Conservation (phyloP, 1,140 invertebrate genomes). For the Danaus melanippus region DNA sequence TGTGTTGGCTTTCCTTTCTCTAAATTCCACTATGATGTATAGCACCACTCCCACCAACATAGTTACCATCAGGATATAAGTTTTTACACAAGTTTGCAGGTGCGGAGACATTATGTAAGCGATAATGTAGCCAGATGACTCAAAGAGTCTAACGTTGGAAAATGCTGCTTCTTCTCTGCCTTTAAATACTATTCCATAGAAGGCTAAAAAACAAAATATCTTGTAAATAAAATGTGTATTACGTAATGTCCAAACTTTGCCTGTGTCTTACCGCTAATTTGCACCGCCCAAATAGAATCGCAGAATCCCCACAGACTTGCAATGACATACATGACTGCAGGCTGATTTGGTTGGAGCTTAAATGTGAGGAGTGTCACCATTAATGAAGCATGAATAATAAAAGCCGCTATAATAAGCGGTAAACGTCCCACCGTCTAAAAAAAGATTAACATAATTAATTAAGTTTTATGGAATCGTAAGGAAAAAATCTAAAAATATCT, state of each 20-base stretch:
- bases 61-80: slow-evolving; percentile 81
- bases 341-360: slow-evolving; percentile 79
- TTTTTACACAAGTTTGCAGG: slow-evolving; percentile 83
- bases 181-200: slow-evolving; percentile 89
- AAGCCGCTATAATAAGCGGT: slow-evolving; percentile 80
- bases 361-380: slow-evolving; percentile 79
- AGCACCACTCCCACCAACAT: slow-evolving; percentile 81
- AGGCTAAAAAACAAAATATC: no score
- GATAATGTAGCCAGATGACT: slow-evolving; percentile 90
- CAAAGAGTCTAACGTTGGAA: slow-evolving; percentile 94
- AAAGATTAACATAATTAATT: not conserved
- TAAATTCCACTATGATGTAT: slow-evolving; percentile 71
- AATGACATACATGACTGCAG: slow-evolving; percentile 83
- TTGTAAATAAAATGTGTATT: no score
- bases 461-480: no score
- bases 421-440: slow-evolving; percentile 79
- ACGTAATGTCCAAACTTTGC: no score
- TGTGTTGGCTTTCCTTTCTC: slow-evolving; percentile 36
- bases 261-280: slow-evolving; percentile 84
- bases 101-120: slow-evolving; percentile 86
- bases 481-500: no score
- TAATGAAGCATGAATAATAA: slow-evolving; percentile 77
- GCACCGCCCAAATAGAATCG: slow-evolving; percentile 94
- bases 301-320: slow-evolving; percentile 91
- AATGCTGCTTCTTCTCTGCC: slow-evolving; percentile 92